Percentiles rank a stretch among this genome's conserved stretches.
phyloP scores from a whole-genome alignment of 2,888 invertebrate genomes.

The Ectemnius lituratus region DNA sequence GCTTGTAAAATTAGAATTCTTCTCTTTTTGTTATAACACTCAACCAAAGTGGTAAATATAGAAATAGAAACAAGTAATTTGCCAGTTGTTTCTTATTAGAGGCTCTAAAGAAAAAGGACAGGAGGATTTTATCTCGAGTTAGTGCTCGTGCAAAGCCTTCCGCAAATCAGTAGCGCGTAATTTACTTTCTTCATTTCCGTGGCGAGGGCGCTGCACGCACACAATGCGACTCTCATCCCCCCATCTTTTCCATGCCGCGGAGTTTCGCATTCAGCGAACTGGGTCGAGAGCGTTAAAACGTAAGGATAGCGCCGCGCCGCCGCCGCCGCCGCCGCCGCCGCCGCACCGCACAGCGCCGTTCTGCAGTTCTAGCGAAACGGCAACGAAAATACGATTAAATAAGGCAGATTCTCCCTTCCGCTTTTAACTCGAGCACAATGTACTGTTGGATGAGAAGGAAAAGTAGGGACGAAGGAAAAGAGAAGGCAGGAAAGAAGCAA shows the following conservation, averaged over 20 bases:
- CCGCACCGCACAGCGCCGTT: too few relatives aligned
- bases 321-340: too few relatives aligned
- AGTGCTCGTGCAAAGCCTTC: background rate
- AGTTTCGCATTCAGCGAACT: slow-evolving; percentile 12
- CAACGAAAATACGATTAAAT: background rate
- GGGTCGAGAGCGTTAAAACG: slow-evolving; percentile 37
- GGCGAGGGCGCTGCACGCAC: slow-evolving; percentile 28
- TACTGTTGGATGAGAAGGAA: background rate
- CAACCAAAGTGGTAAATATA: too few relatives aligned
- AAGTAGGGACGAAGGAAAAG: slow-evolving; percentile 20
- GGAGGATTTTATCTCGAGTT: background rate
- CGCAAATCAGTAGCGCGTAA: slow-evolving; percentile 48
- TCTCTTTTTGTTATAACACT: too few relatives aligned
- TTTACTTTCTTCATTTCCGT: slow-evolving; percentile 43
- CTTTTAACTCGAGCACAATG: background rate
- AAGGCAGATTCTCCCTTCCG: background rate
- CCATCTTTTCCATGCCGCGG: background rate
- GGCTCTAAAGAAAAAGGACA: background rate
- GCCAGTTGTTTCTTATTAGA: too few relatives aligned
- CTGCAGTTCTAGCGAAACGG: background rate
- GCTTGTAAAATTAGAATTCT: background rate
- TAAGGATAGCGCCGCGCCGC: background rate
- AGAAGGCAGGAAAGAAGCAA: slow-evolving; percentile 28
- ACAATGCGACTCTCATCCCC: slow-evolving; percentile 21
- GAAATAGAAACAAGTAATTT: too few relatives aligned